Evolutionary conservation across 2,797 vertebrate species (phyloP).

Genomic region (Sardinella longiceps): DNA sequence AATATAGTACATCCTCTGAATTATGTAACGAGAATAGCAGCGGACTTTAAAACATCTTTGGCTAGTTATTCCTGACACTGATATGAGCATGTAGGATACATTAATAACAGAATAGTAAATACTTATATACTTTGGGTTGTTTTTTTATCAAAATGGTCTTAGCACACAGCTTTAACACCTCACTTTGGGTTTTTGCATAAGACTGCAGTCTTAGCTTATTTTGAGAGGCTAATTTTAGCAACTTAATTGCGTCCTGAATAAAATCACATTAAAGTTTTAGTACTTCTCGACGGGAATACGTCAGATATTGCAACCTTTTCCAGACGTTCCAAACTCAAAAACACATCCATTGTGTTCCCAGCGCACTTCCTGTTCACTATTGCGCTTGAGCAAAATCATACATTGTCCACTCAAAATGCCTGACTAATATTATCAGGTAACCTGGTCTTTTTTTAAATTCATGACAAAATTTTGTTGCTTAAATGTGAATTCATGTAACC

Average conservation of each 20-base stretch:
- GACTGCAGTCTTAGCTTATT: neutral
- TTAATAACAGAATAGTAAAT: neutral
- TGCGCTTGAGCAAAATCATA: neutral
- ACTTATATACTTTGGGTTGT: neutral
- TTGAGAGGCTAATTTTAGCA: neutral
- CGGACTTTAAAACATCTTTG: neutral
- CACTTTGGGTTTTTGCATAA: neutral
- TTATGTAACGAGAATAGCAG: neutral
- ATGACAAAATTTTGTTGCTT: neutral
- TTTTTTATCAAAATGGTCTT: neutral
- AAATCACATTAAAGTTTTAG: conserved; percentile 13
- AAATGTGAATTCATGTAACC: neutral
- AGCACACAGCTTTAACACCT: neutral
- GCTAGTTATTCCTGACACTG: neutral
- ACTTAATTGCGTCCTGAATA: neutral
- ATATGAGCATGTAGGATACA: neutral
- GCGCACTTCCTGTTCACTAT: neutral
- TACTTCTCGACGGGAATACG: neutral
- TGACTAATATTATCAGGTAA: neutral
- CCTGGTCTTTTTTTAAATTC: neutral
- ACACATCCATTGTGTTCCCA: neutral
- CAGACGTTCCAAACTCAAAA: neutral
- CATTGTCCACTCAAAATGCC: neutral
- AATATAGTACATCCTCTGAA: neutral
- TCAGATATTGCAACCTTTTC: conserved; percentile 10